phyloP scores from a whole-genome alignment of 2,888 invertebrate species.

The Synergus laeviventris region DNA sequence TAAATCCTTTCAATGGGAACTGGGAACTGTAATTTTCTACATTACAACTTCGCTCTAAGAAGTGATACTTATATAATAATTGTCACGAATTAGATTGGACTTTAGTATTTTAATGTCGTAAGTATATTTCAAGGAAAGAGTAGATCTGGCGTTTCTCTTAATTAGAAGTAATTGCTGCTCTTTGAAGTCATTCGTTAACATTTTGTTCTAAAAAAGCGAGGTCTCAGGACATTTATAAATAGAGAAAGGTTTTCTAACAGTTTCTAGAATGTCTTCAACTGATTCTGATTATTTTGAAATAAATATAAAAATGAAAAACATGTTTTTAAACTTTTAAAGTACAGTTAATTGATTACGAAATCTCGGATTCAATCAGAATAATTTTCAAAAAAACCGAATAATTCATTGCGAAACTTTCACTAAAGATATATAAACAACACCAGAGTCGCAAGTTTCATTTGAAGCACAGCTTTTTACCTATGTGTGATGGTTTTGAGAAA shows the following conservation, averaged over 20 bases:
- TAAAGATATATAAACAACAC: no score
- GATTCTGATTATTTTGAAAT: no score
- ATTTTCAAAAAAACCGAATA: no score
- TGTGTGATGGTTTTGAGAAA: background rate
- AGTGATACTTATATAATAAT: constrained; percentile 14
- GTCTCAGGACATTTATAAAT: background rate
- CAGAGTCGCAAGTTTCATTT: no score
- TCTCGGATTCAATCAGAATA: no score
- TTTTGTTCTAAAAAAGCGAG: background rate
- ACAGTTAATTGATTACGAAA: no score
- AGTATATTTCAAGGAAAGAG: constrained; percentile 20
- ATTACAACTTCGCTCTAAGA: background rate
- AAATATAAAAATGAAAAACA: no score
- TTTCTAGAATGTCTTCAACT: no score
- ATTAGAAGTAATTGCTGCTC: constrained; percentile 26
- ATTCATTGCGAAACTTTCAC: no score
- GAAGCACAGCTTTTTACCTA: no score
- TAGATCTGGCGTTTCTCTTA: constrained; percentile 19
- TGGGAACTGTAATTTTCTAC: background rate
- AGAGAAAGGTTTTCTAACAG: background rate
- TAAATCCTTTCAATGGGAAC: constrained; percentile 7
- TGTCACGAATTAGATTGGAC: constrained; percentile 33
- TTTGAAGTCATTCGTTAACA: constrained; percentile 23
- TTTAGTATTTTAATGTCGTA: constrained; percentile 23
- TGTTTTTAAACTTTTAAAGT: no score